Evolutionary conservation across 2,113 vertebrate genomes (phyloP), one percentile per base, ranked within the genome.

Genomic region (Barnardius zonarius): DNA sequence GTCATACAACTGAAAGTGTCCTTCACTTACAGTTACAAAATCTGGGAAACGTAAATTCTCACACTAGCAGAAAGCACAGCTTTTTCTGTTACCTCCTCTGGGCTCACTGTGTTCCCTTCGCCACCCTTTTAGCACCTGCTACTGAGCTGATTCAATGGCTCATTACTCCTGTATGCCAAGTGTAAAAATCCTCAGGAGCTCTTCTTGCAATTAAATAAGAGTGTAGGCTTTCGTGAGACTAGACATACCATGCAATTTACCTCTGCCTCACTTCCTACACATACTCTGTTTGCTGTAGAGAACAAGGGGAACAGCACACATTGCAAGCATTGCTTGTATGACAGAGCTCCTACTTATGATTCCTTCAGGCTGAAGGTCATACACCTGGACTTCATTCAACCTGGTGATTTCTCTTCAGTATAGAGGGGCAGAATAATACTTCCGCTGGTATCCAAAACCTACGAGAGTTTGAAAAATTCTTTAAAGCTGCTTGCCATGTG

Each of bases 261-360:
- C 17, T 30, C 22, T 79, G n/a, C 35, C 19, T 23, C 48, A 37
- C 43, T 76, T 33, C 51, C 18, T 48, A 54, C 39, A 23, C 39
- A 25, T 33, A 18, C 31, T 13, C 16, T 4, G 49, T 28, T 75
- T 63, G 48, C 63, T 9, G 3, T 2, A 23, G 17, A 20, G 49
- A 87, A 7, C 48, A 63, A 39, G 15, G 39, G 11, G 3, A 85
- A 48, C 67, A 49, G n/a, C 3, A 2, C 1, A 0, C 0, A 2
- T 25, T 37, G 57, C 15, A 54, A 54, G 43, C 33, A 5, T 9
- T 1, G 22, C 22, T 11, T 0, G 1, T 11, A 7, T 16, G 37
- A n/a, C 0, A 1, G 9, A 68, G 17, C 25, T 41, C 51, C 33
- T 48, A n/a, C 30, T 49, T 35, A 11, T 1, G 14, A 35, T 1